phyloP scores from a whole-genome alignment of 2,888 invertebrate species.

The Leptinotarsa rubiginosa region DNA sequence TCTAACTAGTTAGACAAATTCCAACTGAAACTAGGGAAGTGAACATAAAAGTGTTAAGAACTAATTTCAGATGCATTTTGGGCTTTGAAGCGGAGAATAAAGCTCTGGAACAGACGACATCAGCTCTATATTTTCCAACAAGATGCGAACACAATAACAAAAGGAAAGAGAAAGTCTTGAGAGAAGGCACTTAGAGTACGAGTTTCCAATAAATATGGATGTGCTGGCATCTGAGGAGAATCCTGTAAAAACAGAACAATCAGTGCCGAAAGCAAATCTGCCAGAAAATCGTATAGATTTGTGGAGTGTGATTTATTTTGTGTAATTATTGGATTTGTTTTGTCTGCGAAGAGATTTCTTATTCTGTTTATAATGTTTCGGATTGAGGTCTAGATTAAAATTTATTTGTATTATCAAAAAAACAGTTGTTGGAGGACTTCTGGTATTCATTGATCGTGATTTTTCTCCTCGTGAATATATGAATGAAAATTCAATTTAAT shows the following conservation, averaged over 20 bases:
- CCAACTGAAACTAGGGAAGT: background rate
- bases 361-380: background rate
- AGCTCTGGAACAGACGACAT: conserved; percentile 38
- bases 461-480: no score
- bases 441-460: no score
- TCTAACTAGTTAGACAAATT: background rate
- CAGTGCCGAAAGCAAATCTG: conserved; percentile 1
- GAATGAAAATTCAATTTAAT: no score
- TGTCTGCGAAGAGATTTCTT: background rate
- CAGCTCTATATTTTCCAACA: conserved; percentile 41
- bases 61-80: conserved; percentile 34
- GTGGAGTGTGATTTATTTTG: background rate
- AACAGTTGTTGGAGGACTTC: no score
- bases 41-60: conserved; percentile 31
- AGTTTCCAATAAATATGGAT: conserved; percentile 37
- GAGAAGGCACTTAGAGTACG: conserved; percentile 31
- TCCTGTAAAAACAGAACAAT: background rate
- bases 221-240: background rate
- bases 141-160: conserved; percentile 26
- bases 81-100: conserved; percentile 36
- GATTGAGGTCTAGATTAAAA: background rate
- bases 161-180: conserved; percentile 21
- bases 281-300: background rate
- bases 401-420: background rate
- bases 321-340: conserved; percentile 14